Evolutionary conservation across 2,113 vertebrate species (phyloP).

Genomic region (Excalfactoria chinensis): DNA sequence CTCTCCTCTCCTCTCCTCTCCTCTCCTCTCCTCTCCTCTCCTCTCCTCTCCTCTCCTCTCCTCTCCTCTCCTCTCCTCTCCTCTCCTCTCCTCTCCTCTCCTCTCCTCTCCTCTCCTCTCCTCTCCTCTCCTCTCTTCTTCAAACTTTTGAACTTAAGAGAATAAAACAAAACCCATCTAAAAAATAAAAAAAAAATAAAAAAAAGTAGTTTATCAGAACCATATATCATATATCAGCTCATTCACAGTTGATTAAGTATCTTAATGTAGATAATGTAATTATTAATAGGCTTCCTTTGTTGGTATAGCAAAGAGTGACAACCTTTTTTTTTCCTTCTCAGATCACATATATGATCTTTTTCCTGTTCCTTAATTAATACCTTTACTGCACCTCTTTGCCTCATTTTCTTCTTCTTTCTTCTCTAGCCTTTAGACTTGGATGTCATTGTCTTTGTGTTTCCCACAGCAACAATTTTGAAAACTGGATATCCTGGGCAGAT

Average conservation of each 20-base stretch:
- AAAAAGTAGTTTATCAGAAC: neutral
- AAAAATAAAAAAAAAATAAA: too few relatives aligned
- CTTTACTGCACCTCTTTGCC: neutral
- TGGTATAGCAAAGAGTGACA: neutral
- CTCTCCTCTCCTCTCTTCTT: neutral
- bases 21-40: too few relatives aligned
- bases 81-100: too few relatives aligned
- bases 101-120: too few relatives aligned
- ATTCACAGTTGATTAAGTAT: neutral
- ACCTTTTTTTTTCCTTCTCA: neutral
- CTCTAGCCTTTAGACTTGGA: neutral
- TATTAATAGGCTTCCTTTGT: neutral
- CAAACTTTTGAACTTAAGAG: neutral
- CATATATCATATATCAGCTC: neutral
- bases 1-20: too few relatives aligned
- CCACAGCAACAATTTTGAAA: neutral
- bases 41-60: too few relatives aligned
- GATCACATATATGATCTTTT: neutral
- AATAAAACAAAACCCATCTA: rapidly evolving
- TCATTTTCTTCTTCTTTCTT: neutral
- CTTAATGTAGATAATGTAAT: neutral
- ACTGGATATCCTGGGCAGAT: neutral
- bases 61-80: too few relatives aligned
- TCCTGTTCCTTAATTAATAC: neutral
- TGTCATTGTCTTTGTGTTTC: neutral